A percentile compares a stretch with the other conserved stretches of the same genome.
These are phyloP conservation scores for Bryconaethiops microstoma DNA, from an alignment of 2,797 vertebrate genomes.

Conservation along the genomic window DNA sequence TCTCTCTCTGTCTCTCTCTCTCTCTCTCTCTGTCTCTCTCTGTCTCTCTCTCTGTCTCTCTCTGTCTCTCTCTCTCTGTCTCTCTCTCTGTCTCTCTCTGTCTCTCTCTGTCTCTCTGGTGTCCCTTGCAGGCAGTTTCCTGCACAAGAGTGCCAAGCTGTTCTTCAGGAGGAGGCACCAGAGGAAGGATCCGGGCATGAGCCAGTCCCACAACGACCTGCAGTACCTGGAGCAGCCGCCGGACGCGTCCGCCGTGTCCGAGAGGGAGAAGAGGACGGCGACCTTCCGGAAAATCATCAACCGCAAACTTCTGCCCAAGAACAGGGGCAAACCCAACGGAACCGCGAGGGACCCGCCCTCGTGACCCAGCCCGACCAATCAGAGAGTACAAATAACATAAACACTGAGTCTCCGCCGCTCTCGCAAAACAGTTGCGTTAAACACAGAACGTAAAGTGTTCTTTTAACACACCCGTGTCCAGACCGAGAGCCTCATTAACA, in stretches of 20 bases:
- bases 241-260: conserved; percentile 63
- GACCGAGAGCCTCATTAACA: too few species aligned
- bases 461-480: background rate
- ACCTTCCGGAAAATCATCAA: conserved; percentile 86
- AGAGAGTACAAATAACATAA: background rate
- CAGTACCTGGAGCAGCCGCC: conserved; percentile 89
- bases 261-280: conserved; percentile 81
- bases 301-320: conserved; percentile 84
- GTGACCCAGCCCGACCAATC: conserved; percentile 53
- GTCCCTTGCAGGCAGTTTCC: conserved; percentile 82
- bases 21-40: too few species aligned
- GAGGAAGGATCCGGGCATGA: conserved; percentile 95
- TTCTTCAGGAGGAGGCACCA: conserved; percentile 94
- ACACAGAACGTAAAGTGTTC: background rate
- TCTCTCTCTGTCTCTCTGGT: conserved; percentile 20
- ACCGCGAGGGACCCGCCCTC: conserved; percentile 73
- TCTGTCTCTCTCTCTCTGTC: too few species aligned
- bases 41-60: too few species aligned
- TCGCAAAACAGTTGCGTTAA: background rate
- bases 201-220: conserved; percentile 96
- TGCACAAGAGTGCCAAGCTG: conserved; percentile 90
- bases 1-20: too few species aligned
- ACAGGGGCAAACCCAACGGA: conserved; percentile 82
- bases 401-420: background rate
- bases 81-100: too few species aligned